Evolutionary conservation across 2,888 invertebrate genomes (phyloP), one percentile per base, ranked within the genome.

Genomic region (Lingula anatina): DNA sequence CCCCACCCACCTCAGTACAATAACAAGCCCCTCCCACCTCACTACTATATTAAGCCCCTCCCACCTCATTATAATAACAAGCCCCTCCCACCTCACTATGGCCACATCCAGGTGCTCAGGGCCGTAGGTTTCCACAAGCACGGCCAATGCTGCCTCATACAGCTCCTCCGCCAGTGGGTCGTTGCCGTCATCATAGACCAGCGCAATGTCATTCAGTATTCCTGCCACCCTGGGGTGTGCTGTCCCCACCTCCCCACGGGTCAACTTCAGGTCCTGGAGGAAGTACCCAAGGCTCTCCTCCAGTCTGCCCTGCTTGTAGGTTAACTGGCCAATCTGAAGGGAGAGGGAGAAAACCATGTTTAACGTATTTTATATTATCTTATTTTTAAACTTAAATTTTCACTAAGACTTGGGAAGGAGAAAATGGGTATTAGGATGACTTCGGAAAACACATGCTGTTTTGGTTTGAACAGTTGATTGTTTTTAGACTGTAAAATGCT

Each of bases 131-230:
- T 63, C 61, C 12, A 62, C 50, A 25, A 65, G 51, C 15, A 65
- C 57, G 21, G 51, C 47, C 24, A 67, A 46, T 3, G 64, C 61
- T n/a, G 60, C 55, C 54, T 66, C 65, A 35, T 64, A 67, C 39
- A 65, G 50, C 20, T 55, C 43, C 4, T 60, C 60, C 1, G 65
- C 64, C 39, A 57, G 36, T 5, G 46, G 27, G 36, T 64, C 58
- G 39, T 57, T 61, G 46, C 51, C 55, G 47, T 66, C 65, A 52
- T 67, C 67, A 51, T 62, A 66, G 2, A 66, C 67, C 3, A 66
- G 54, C 1, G 56, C 67, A 18, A 67, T 57, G 47, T 65, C 61
- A 42, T 63, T 63, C 7, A 67, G 50, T 36, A 67, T 57, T 5
- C 51, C 54, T 35, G 62, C 65, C 7, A 54, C 54, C n/a, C 63